Percentiles rank a stretch among this genome's conserved stretches.
phyloP scores from a whole-genome alignment of 2,888 invertebrate genomes.

The Platycheirus rosarum region DNA sequence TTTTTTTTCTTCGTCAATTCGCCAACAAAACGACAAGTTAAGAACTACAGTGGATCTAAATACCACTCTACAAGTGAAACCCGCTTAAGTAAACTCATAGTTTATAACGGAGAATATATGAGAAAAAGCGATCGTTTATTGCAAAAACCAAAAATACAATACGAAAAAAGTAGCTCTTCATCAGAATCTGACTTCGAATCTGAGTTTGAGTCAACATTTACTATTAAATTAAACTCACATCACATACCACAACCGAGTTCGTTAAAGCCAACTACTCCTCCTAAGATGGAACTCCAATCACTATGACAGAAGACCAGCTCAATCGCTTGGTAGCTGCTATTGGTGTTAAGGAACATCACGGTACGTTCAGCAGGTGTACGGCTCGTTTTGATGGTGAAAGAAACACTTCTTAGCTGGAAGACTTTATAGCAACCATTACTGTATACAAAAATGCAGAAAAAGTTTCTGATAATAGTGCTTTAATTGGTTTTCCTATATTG shows the following conservation, averaged over 20 bases:
- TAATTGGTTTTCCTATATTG: conserved; percentile 53
- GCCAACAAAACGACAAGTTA: too few species aligned
- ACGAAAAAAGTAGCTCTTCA: neutral
- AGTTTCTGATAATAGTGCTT: conserved; percentile 53
- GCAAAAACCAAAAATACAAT: neutral
- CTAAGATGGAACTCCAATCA: neutral
- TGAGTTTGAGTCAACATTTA: neutral
- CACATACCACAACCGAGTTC: neutral
- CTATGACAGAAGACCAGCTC: neutral
- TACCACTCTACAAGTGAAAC: neutral
- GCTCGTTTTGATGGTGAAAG: conserved; percentile 39
- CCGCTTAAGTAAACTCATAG: neutral
- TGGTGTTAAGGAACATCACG: neutral
- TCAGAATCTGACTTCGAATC: conserved; percentile 1
- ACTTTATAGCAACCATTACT: conserved; percentile 56
- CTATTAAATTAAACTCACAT: neutral
- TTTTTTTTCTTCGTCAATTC: neutral
- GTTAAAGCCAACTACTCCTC: neutral
- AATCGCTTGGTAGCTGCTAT: conserved; percentile 3
- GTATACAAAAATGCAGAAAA: conserved; percentile 64
- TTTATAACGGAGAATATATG: neutral
- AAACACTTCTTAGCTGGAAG: conserved; percentile 53
- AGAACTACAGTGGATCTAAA: too few species aligned
- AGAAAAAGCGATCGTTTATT: neutral
- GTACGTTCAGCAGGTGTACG: conserved; percentile 15